A percentile compares a stretch with the other conserved stretches of the same genome.
Evolutionary conservation across 2,113 vertebrate species (phyloP).

Genomic region (Antigone vipio): DNA sequence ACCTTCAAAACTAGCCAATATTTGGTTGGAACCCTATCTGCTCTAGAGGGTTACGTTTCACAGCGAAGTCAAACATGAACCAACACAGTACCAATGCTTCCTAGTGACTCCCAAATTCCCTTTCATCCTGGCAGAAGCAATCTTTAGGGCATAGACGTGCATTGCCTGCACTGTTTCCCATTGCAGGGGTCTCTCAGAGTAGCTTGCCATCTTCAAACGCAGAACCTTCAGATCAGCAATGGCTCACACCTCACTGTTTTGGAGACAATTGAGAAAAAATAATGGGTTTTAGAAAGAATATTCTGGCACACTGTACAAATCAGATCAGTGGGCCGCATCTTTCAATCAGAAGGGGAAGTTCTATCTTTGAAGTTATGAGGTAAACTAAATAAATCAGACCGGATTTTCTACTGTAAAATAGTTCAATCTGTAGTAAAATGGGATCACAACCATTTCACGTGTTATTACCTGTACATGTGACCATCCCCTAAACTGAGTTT

Average conservation of each 20-base stretch:
- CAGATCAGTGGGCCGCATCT: not conserved
- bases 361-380: not conserved
- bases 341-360: not conserved
- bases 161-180: not conserved
- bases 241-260: not conserved
- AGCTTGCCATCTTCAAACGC: not conserved
- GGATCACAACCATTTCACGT: not conserved
- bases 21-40: not conserved
- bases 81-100: not conserved
- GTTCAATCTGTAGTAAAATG: not conserved
- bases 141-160: not conserved
- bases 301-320: not conserved
- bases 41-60: not conserved
- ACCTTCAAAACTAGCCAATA: not conserved
- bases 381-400: not conserved
- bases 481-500: not conserved
- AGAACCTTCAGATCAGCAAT: not conserved
- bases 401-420: not conserved
- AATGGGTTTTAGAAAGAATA: not conserved
- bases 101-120: not conserved
- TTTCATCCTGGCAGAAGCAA: not conserved
- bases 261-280: not conserved
- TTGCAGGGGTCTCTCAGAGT: fast-evolving
- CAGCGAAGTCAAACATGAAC: not conserved
- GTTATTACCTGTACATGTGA: not conserved